Evolutionary conservation across 2,888 invertebrate species (phyloP).

Genomic region (Chironomus tentans): DNA sequence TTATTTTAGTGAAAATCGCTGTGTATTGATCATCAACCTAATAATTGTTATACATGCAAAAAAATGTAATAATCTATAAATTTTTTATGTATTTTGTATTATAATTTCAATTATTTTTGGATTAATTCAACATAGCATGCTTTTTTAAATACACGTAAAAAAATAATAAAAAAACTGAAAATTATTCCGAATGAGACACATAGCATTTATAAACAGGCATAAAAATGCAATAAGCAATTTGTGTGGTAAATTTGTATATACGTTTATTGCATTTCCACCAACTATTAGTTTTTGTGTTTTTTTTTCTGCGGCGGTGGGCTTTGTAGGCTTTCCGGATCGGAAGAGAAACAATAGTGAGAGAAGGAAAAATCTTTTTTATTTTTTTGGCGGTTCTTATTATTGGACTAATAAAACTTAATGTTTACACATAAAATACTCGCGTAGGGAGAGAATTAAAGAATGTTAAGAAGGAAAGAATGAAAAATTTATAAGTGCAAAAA

Average conservation of each 20-base stretch:
- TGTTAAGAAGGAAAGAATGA: neutral
- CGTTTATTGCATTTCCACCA: slow-evolving; percentile 4
- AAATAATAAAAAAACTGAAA: neutral
- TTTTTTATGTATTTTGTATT: no score
- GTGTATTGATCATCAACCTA: no score
- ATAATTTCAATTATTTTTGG: no score
- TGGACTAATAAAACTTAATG: neutral
- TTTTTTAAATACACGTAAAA: neutral
- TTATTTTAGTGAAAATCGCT: neutral
- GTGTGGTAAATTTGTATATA: neutral
- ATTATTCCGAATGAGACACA: neutral
- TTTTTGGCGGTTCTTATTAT: neutral
- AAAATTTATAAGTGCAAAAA: no score
- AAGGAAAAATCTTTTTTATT: neutral
- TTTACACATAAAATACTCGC: neutral
- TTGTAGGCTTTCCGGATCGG: neutral
- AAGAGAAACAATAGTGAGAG: neutral
- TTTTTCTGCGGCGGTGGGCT: neutral
- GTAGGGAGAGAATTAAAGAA: neutral
- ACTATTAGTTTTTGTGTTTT: neutral
- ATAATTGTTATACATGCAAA: no score
- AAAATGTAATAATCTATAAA: no score
- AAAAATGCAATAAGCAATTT: neutral
- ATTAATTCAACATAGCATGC: no score
- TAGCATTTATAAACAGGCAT: neutral